Evolutionary conservation across 2,888 invertebrate species (phyloP), one percentile per base, ranked within the genome.

Genomic region (Drosophila suboccidentalis): DNA sequence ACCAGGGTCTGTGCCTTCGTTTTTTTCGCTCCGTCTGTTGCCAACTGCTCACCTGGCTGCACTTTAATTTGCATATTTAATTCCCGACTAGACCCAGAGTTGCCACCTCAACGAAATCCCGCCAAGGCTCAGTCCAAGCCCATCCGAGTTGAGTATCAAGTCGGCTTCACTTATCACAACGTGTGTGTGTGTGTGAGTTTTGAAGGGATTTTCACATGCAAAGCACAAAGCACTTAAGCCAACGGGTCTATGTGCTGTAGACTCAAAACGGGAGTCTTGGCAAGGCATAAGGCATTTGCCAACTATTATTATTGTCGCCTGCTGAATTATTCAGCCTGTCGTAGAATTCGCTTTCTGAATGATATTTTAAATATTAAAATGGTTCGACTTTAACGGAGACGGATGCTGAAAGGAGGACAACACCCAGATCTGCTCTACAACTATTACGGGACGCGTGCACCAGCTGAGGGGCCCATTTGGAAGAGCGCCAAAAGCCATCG

Each of bases 331-430:
- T 83, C 67, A 87, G 22, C 49, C 10, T 39, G 38, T 64, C 54
- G 61, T 73, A 64, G 74, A 64, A 54, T 65, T 65, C 29, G 60
- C 69, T 54, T 61, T 69, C 47, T 75, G 65, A 81, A 82, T 75
- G 72, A 76, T 75, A 72, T 72, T 80, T 81, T 82, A 82, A 81
- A 86, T 80, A 80, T 80, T 76, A 75, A 82, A 82, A 79, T 70
- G 65, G 80, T 76, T 74, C 63, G 54, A 55, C 46, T 34, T 46
- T 65, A 73, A 67, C 76, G 68, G 44, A 46, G 43, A 29, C 43
- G n/a, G 8, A 4, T 43, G 49, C 55, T 60, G 26, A 46, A 54
- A 60, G 43, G 43, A 46, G 49, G 34, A 15, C 36, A 36, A 29
- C 29, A 29, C n/a, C 9, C 6, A 44, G 43, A 19, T 13, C 60